A percentile compares a stretch with the other conserved stretches of the same genome.
These are phyloP conservation scores for Peribatodes rhomboidaria DNA, from an alignment of 2,888 invertebrate genomes.

Conservation along the genomic window DNA sequence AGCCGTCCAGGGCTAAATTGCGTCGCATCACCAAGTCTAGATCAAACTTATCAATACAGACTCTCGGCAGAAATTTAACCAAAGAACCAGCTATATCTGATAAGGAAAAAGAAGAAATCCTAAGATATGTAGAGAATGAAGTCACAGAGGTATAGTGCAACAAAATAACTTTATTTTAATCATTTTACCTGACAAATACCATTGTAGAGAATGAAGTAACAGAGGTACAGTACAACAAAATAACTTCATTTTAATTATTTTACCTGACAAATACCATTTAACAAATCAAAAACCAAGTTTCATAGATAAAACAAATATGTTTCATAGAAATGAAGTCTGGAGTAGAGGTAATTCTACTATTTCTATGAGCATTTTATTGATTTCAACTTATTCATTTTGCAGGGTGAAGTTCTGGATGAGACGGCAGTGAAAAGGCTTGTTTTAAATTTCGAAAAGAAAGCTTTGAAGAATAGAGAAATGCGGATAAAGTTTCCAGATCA, in stretches of 20 bases:
- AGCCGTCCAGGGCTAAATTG: slow-evolving; percentile 88
- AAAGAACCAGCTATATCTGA: slow-evolving; percentile 89
- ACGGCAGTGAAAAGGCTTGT: slow-evolving; percentile 95
- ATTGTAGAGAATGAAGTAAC: slow-evolving; percentile 93
- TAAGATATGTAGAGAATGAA: slow-evolving; percentile 94
- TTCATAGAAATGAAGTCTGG: not conserved
- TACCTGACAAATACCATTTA: not conserved
- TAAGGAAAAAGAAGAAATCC: slow-evolving; percentile 92
- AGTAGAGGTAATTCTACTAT: not conserved
- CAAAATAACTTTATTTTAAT: not conserved
- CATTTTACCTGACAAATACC: not conserved
- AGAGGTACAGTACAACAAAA: slow-evolving; percentile 80
- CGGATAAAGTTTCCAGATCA: slow-evolving; percentile 99
- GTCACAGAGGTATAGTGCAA: slow-evolving; percentile 88
- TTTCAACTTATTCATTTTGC: slow-evolving; percentile 45
- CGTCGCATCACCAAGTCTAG: slow-evolving; percentile 86
- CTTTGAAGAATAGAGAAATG: slow-evolving; percentile 98
- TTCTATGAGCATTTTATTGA: not conserved
- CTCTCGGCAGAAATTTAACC: slow-evolving; percentile 80
- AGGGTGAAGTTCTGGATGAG: slow-evolving; percentile 96
- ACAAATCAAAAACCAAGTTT: not conserved
- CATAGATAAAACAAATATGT: not conserved
- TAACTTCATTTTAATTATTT: not conserved
- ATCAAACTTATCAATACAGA: slow-evolving; percentile 70
- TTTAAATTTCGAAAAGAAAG: slow-evolving; percentile 97